phyloP scores from a whole-genome alignment of 2,888 invertebrate species.

The Apamea sordens region DNA sequence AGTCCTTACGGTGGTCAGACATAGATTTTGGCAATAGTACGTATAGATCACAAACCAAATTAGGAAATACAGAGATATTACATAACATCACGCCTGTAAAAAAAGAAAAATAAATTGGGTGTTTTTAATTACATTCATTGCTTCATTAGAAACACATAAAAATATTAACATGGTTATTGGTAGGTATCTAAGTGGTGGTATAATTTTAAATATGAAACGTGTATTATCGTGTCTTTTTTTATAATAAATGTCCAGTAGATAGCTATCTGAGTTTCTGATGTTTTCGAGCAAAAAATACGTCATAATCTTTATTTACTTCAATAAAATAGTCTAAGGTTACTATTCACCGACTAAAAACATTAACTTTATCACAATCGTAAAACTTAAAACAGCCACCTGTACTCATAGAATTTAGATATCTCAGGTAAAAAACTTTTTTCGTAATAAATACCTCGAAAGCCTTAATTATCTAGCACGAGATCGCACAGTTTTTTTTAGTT shows the following conservation, averaged over 20 bases:
- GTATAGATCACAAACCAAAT: background rate
- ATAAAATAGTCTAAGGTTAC: background rate
- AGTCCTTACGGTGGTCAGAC: too few relatives aligned
- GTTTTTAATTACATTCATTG: background rate
- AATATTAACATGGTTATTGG: background rate
- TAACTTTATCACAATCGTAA: constrained; percentile 26
- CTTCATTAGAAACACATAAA: too few relatives aligned
- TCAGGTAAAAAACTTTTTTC: constrained; percentile 87
- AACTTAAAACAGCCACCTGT: constrained; percentile 54
- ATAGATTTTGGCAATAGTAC: too few relatives aligned
- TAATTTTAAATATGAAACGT: background rate
- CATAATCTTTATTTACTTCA: background rate
- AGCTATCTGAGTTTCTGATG: background rate
- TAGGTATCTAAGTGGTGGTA: background rate
- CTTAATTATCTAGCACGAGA: constrained; percentile 89
- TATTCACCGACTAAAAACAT: background rate
- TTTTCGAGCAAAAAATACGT: background rate
- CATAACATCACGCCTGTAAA: background rate
- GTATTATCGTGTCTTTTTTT: background rate
- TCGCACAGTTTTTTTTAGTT: constrained; percentile 73
- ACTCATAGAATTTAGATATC: constrained; percentile 72
- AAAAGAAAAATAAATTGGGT: background rate
- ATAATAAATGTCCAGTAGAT: background rate
- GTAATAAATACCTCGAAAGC: constrained; percentile 84
- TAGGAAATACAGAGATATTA: background rate